Base-by-base conservation (phyloP, 1,140 invertebrate species). In the Fopius arisanus region DNA sequence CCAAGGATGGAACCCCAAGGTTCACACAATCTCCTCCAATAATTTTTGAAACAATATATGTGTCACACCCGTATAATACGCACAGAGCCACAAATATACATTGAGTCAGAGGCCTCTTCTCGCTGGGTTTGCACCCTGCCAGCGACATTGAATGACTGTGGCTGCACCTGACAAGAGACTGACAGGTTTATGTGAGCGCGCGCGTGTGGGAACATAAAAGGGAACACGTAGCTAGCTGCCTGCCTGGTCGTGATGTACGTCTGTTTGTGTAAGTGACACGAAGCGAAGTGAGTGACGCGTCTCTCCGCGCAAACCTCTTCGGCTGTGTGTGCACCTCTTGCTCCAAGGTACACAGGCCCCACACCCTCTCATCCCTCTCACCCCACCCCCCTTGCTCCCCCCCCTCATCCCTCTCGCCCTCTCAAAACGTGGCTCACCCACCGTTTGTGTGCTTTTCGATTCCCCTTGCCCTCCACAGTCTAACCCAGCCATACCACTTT, bases 191-290 rank as follows among this genome's bases (percentile, higher is more conserved):
- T 87, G 87, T 82, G 83, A 83, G 79, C 81, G 81, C 82, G 7
- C 33, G 81, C 82, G 84, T 86, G 84, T 85, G 85, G 84, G 84
- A 87, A 84, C 86, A 86, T 87, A 87, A 86, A 88, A 88, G 86
- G 84, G 82, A 86, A 83, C 83, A 84, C 84, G 83, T 85, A 83
- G 78, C 72, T 76, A 70, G 83, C 78, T 76, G 79, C 79, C 79
- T 81, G 82, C 77, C 79, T 83, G 86, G 75, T 78, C 79, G 80
- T 87, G 86, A 88, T 87, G 86, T 87, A 87, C 85, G 83, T 86
- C 84, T 86, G 87, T 86, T 88, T 88, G 85, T 88, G 87, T 86
- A 88, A 87, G 85, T 87, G 87, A 88, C 86, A 86, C 82, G 81
- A 75, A 82, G 78, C 78, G n/a, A 78, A 86, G 82, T 85, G 86